phyloP scores from a whole-genome alignment of 2,797 vertebrate species.

The Hydrophis major region DNA sequence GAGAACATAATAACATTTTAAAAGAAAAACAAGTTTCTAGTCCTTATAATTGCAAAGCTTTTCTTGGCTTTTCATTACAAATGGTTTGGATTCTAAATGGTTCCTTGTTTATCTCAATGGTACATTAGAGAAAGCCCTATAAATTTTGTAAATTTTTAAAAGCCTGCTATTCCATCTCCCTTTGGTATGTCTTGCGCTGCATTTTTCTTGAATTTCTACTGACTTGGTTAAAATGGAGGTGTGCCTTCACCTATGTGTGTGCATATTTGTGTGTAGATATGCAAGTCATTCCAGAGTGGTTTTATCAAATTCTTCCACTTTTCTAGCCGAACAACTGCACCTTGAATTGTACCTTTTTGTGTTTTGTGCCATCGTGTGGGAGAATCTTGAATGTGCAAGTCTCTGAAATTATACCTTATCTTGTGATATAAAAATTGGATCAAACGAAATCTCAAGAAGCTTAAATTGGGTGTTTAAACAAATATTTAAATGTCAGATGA shows the following conservation, averaged over 20 bases:
- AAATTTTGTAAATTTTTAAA: background rate
- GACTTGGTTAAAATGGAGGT: background rate
- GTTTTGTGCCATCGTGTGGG: constrained; percentile 52
- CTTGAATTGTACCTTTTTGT: background rate
- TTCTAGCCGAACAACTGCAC: fast-evolving
- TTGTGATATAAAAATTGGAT: background rate
- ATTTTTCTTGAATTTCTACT: background rate
- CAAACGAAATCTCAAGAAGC: background rate
- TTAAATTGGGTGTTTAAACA: background rate
- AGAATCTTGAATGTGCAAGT: background rate
- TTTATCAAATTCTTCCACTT: background rate
- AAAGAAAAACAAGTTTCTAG: background rate
- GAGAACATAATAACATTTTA: background rate
- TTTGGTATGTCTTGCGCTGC: background rate
- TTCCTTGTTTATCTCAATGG: background rate
- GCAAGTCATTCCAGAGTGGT: background rate
- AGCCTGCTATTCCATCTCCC: background rate
- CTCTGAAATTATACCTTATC: background rate
- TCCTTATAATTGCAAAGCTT: background rate
- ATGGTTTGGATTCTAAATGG: background rate
- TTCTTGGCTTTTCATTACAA: background rate
- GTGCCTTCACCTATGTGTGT: background rate
- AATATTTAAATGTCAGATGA: background rate
- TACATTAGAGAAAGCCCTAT: background rate
- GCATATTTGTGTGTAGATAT: background rate